These are phyloP conservation scores for Lepetodrilus schrolli DNA, from an alignment of 2,888 invertebrate genomes.

Conservation along the genomic window DNA sequence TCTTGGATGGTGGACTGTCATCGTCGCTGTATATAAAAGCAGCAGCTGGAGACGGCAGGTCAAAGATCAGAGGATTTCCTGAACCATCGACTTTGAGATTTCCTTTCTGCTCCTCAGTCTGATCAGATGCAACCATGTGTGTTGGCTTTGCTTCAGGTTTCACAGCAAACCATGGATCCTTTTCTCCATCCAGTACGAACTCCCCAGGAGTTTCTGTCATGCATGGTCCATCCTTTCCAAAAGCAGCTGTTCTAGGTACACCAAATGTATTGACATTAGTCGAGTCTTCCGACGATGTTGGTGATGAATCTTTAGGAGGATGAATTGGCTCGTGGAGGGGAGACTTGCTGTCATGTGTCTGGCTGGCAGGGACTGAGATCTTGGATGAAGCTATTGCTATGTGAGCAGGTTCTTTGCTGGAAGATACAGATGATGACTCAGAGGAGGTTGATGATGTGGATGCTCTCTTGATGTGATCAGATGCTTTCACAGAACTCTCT, in stretches of 20 bases:
- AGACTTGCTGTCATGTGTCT: conserved; percentile 2
- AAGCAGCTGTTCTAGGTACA: conserved; percentile 6
- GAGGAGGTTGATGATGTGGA: conserved; percentile 18
- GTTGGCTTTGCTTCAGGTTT: conserved; percentile 24
- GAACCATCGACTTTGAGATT: conserved; percentile 3
- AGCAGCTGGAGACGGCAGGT: conserved; percentile 55
- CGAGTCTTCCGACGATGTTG: conserved; percentile 14
- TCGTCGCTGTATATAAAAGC: conserved; percentile 51
- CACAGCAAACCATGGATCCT: conserved; percentile 32
- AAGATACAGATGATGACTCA: conserved; percentile 13
- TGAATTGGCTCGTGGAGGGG: conserved; percentile 5
- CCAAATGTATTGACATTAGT: conserved; percentile 20
- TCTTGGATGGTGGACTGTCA: conserved; percentile 43
- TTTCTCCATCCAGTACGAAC: conserved; percentile 23
- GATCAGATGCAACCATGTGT: conserved; percentile 13
- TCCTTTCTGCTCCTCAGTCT: not conserved
- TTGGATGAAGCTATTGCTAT: conserved; percentile 4
- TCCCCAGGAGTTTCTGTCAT: not conserved
- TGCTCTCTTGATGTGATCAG: not conserved
- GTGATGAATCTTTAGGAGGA: conserved; percentile 12
- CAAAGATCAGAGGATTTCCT: conserved; percentile 40
- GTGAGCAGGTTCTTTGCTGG: conserved; percentile 15
- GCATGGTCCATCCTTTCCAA: not conserved
- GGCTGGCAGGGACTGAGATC: not conserved
- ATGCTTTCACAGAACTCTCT: not conserved